phyloP scores from a whole-genome alignment of 2,888 invertebrate genomes.

The Eristalinus sepulchralis region DNA sequence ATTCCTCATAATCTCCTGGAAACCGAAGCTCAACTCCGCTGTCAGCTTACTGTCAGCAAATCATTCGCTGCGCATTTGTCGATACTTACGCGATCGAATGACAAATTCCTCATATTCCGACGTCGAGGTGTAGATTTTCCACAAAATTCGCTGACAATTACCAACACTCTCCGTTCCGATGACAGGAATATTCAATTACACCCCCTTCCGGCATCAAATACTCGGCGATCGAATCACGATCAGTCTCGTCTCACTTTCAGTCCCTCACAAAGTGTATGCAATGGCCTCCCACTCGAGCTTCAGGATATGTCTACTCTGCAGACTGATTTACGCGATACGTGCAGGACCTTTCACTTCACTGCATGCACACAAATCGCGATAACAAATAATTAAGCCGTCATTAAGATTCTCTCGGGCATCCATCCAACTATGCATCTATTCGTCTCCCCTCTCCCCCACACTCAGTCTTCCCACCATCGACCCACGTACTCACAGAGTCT shows the following conservation, averaged over 20 bases:
- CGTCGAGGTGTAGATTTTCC: too few species aligned
- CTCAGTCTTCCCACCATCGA: constrained; percentile 34
- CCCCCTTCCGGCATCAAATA: too few species aligned
- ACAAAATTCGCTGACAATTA: too few species aligned
- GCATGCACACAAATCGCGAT: constrained; percentile 25
- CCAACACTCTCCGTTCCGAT: too few species aligned
- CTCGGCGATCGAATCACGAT: too few species aligned
- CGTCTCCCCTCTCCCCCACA: constrained; percentile 20
- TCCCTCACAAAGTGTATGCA: neutral
- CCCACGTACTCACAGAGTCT: constrained; percentile 50
- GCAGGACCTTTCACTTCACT: constrained; percentile 1
- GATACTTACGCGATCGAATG: too few species aligned
- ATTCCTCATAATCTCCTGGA: too few species aligned
- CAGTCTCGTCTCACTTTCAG: neutral
- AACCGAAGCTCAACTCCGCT: too few species aligned
- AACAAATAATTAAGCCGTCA: constrained; percentile 70
- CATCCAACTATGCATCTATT: constrained; percentile 31
- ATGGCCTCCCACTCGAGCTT: neutral
- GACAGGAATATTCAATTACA: too few species aligned
- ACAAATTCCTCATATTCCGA: too few species aligned
- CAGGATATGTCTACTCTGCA: constrained; percentile 52
- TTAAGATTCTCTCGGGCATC: constrained; percentile 49
- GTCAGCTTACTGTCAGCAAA: too few species aligned
- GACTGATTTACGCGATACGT: constrained; percentile 54
- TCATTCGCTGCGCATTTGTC: too few species aligned